A percentile compares a stretch with the other conserved stretches of the same genome.
These are phyloP conservation scores for Stegana nigrithorax DNA, from an alignment of 2,888 invertebrate genomes.

Conservation along the genomic window DNA sequence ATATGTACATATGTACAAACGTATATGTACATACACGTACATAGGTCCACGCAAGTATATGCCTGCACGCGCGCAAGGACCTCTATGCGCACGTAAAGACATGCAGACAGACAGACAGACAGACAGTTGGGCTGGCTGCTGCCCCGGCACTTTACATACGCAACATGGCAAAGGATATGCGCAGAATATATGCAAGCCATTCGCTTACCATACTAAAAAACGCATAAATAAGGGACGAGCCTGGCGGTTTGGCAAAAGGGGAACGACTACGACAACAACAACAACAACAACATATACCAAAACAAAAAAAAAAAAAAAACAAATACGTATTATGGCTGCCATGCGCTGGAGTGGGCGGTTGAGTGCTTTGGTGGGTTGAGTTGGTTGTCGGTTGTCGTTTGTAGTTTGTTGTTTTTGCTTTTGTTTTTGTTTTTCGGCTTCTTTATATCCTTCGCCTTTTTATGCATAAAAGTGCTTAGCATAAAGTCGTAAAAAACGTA, in stretches of 20 bases:
- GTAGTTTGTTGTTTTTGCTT: conserved; percentile 16
- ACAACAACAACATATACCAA: too few species aligned
- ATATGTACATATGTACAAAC: conserved; percentile 51
- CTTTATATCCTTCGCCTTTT: conserved; percentile 40
- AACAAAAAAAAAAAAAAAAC: too few species aligned
- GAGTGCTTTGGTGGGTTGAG: not conserved
- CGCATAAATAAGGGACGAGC: conserved; percentile 56
- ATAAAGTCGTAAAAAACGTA: conserved; percentile 64
- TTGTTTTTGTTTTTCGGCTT: conserved; percentile 19
- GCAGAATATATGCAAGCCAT: not conserved
- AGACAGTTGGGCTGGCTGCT: conserved; percentile 6
- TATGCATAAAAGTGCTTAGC: conserved; percentile 65
- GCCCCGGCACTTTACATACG: not conserved
- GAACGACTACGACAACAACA: too few species aligned
- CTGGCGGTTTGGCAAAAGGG: conserved; percentile 33
- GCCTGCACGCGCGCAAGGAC: too few species aligned
- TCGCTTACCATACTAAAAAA: conserved; percentile 63
- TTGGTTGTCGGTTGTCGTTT: conserved; percentile 32
- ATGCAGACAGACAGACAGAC: too few species aligned
- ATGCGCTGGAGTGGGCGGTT: conserved; percentile 4
- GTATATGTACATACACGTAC: conserved; percentile 56
- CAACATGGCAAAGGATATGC: conserved; percentile 7
- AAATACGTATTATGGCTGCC: too few species aligned
- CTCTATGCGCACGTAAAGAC: too few species aligned
- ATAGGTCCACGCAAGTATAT: too few species aligned